Conservation (phyloP, 1,140 invertebrate species). For the Drosophila pseudoananassae region DNA sequence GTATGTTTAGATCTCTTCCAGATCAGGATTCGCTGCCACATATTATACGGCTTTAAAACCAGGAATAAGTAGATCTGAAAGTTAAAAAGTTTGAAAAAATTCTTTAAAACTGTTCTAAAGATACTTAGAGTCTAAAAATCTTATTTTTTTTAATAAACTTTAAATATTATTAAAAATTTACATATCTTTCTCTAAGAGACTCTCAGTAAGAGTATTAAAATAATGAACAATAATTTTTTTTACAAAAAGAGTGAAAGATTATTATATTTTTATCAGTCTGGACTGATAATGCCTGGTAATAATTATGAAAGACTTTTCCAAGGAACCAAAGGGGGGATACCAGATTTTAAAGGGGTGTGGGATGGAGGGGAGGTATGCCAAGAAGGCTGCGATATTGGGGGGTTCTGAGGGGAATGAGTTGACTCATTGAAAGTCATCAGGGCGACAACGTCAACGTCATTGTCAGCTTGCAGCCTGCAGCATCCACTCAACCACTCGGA, state of each 20-base stretch:
- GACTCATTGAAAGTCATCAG: constrained; percentile 69
- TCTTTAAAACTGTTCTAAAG: too few relatives aligned
- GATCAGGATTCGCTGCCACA: too few relatives aligned
- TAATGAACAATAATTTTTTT: background rate
- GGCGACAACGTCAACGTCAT: constrained; percentile 67
- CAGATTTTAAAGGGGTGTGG: background rate
- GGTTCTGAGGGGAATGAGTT: constrained; percentile 19
- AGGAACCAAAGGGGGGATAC: background rate
- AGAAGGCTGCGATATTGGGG: too few relatives aligned
- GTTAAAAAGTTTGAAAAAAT: too few relatives aligned
- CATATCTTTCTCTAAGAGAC: background rate
- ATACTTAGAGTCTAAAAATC: too few relatives aligned
- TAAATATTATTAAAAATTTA: too few relatives aligned
- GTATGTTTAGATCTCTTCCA: too few relatives aligned
- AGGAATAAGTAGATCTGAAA: too few relatives aligned
- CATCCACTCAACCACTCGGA: constrained; percentile 18
- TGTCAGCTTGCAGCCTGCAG: constrained; percentile 58
- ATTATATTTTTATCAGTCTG: constrained; percentile 56
- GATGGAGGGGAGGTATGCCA: background rate
- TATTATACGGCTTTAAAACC: too few relatives aligned
- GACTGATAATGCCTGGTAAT: constrained; percentile 50
- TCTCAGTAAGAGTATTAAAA: background rate
- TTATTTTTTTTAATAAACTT: too few relatives aligned
- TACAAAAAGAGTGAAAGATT: constrained; percentile 30
- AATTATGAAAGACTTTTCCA: constrained; percentile 40